Evolutionary conservation across 2,888 invertebrate species (phyloP).

Genomic region (Cotesia congregata): DNA sequence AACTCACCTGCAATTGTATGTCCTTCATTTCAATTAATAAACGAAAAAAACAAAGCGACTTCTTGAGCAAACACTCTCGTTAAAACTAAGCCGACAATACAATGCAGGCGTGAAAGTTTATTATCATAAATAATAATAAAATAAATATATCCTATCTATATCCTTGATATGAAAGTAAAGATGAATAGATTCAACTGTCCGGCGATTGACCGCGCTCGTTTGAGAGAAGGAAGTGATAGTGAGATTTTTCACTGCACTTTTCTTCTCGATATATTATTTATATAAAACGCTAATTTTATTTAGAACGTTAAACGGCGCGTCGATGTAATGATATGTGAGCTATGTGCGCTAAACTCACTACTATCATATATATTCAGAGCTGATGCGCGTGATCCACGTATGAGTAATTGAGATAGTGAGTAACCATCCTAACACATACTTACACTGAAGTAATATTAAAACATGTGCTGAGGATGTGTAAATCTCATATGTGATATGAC

Average conservation of each 20-base stretch:
- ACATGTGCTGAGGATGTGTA: too few species aligned
- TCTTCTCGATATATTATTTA: neutral
- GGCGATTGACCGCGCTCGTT: neutral
- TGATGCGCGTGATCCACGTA: neutral
- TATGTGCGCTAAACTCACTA: neutral
- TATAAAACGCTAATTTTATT: neutral
- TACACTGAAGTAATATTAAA: too few species aligned
- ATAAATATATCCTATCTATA: neutral
- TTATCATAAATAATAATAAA: conserved; percentile 10
- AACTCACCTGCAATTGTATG: neutral
- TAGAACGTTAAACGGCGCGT: neutral
- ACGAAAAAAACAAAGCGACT: neutral
- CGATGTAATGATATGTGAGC: neutral
- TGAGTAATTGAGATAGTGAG: neutral
- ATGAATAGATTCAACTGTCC: conserved; percentile 1
- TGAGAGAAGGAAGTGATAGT: neutral
- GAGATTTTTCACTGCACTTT: neutral
- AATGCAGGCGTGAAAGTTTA: conserved; percentile 5
- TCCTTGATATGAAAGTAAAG: neutral
- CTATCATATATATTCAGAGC: neutral
- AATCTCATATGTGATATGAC: too few species aligned
- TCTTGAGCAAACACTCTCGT: neutral
- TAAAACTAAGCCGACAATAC: conserved; percentile 30
- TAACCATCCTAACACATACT: too few species aligned
- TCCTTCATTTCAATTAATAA: neutral